Conservation (phyloP, 2,888 invertebrate species). For the Tanytarsus gracilentus region DNA sequence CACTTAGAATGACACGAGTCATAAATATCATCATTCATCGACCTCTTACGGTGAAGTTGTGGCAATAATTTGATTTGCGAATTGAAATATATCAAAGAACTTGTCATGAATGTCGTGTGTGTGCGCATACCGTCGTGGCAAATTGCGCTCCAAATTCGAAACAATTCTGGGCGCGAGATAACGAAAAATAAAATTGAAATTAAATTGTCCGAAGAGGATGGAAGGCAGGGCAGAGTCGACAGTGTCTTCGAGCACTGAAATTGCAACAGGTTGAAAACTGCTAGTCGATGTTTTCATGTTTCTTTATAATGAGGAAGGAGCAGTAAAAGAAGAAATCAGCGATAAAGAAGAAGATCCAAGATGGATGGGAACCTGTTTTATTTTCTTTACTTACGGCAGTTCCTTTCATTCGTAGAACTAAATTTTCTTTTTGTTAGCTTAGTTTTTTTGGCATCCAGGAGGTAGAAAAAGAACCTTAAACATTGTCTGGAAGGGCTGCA, state of each 20-base stretch:
- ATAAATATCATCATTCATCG: background rate
- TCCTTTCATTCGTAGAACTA: background rate
- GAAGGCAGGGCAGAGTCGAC: too few species aligned
- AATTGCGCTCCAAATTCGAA: too few species aligned
- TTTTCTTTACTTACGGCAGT: background rate
- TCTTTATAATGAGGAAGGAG: too few species aligned
- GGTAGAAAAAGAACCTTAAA: too few species aligned
- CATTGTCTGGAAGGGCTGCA: background rate
- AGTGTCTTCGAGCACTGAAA: too few species aligned
- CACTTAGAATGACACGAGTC: background rate
- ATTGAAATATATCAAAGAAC: too few species aligned
- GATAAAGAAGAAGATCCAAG: background rate
- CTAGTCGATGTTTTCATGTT: too few species aligned
- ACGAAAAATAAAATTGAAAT: background rate
- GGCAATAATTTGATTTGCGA: background rate
- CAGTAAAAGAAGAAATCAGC: too few species aligned
- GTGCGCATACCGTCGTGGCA: too few species aligned
- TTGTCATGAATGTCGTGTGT: too few species aligned
- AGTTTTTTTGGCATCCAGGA: background rate
- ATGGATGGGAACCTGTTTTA: slow-evolving; percentile 26
- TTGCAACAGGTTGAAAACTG: too few species aligned
- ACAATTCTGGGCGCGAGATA: too few species aligned
- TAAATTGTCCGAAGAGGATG: background rate
- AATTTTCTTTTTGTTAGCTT: slow-evolving; percentile 1
- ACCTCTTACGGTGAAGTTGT: background rate